Evolutionary conservation across 2,888 invertebrate species (phyloP).

Genomic region (Andrena camellia): DNA sequence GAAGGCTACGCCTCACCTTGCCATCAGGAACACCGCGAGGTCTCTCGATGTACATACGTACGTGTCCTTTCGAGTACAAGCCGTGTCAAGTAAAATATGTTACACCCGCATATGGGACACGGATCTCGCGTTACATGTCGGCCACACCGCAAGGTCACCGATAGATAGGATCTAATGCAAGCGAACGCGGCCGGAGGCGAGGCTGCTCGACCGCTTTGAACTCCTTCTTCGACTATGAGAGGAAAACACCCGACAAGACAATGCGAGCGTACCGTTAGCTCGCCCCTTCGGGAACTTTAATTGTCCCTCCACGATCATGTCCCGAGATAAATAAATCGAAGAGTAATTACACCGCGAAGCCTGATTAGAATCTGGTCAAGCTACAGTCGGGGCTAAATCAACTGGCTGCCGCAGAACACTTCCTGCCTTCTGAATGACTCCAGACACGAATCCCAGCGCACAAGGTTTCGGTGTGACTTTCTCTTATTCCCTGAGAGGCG

Average conservation of each 20-base stretch:
- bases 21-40: slow-evolving; percentile 25
- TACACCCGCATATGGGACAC: slow-evolving; percentile 77
- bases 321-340: neutral
- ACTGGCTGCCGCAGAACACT: neutral
- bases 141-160: slow-evolving; percentile 75
- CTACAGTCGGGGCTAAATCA: neutral
- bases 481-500: too few relatives aligned
- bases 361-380: slow-evolving; percentile 2
- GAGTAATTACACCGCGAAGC: neutral
- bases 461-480: too few relatives aligned
- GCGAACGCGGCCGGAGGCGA: slow-evolving; percentile 45
- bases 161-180: slow-evolving; percentile 72
- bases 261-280: slow-evolving; percentile 12
- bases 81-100: slow-evolving; percentile 66
- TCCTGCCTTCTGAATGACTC: too few relatives aligned
- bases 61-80: slow-evolving; percentile 51
- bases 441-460: too few relatives aligned
- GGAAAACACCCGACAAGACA: slow-evolving; percentile 8
- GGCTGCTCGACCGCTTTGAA: slow-evolving; percentile 11
- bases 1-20: slow-evolving; percentile 48
- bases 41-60: slow-evolving; percentile 19
- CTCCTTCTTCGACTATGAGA: slow-evolving; percentile 13
- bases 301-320: neutral
- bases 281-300: neutral
- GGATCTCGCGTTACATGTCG: slow-evolving; percentile 75